phyloP scores from a whole-genome alignment of 2,888 invertebrate species.

The Scotopteryx bipunctaria region DNA sequence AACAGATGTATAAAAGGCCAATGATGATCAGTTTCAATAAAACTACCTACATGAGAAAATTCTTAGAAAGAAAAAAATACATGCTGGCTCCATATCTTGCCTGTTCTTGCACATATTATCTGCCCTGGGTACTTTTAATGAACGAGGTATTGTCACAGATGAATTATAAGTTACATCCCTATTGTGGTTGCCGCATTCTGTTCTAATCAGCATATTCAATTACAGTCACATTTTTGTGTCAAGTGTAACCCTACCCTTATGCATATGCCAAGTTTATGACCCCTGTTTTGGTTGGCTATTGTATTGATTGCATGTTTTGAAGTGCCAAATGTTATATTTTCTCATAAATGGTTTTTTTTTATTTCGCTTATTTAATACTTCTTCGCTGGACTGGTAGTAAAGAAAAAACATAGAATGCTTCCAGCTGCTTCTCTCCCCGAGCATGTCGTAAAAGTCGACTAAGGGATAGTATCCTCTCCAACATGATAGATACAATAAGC shows the following conservation, averaged over 20 bases:
- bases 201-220: slow-evolving; percentile 76
- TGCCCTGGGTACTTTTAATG: slow-evolving; percentile 62
- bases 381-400: no score
- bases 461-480: no score
- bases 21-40: no score
- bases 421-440: no score
- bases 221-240: slow-evolving; percentile 67
- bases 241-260: slow-evolving; percentile 62
- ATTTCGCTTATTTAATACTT: neutral
- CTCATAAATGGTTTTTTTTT: neutral
- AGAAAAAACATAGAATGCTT: no score
- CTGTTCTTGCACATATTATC: slow-evolving; percentile 35
- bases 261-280: slow-evolving; percentile 64
- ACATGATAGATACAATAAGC: no score
- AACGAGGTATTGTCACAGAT: slow-evolving; percentile 64
- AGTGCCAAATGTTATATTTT: slow-evolving; percentile 17
- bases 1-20: no score
- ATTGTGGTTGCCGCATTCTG: slow-evolving; percentile 42
- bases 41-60: no score
- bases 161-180: slow-evolving; percentile 34
- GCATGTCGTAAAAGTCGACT: no score
- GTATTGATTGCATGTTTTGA: slow-evolving; percentile 16
- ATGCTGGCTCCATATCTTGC: slow-evolving; percentile 40
- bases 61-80: no score
- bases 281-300: slow-evolving; percentile 29